Percentiles rank a stretch among this genome's conserved stretches.
phyloP scores from a whole-genome alignment of 2,113 vertebrate genomes.

The Xerus inauris region DNA sequence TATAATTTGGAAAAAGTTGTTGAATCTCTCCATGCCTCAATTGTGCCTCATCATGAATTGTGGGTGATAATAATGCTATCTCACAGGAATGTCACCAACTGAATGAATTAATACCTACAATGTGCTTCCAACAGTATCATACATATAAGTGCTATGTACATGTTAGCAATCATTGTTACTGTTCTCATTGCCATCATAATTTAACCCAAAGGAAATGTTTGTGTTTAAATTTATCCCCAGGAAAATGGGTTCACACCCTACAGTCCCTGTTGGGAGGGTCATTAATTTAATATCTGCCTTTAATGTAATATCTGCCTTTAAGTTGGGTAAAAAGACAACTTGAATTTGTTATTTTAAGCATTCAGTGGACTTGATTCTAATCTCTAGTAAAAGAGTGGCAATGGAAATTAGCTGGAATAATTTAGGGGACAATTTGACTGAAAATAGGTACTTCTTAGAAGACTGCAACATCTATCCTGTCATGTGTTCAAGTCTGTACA shows the following conservation, averaged over 20 bases:
- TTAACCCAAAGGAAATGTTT: background rate
- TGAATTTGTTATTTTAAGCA: background rate
- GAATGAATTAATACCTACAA: background rate
- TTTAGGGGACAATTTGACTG: background rate
- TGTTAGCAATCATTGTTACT: background rate
- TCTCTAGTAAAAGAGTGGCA: background rate
- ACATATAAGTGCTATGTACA: background rate
- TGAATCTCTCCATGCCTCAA: background rate
- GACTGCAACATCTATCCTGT: background rate
- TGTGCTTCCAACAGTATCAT: background rate
- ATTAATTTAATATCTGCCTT: background rate
- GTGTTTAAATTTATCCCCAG: background rate
- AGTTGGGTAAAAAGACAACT: background rate
- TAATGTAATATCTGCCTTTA: background rate
- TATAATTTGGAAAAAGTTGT: background rate
- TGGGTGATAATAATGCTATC: background rate
- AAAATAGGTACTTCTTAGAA: constrained; percentile 57
- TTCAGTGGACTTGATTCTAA: background rate
- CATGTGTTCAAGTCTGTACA: constrained; percentile 59
- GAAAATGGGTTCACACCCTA: background rate
- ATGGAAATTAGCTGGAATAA: background rate
- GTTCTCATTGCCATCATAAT: background rate
- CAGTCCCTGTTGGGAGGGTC: background rate
- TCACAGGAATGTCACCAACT: background rate
- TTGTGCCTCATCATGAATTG: background rate